Evolutionary conservation across 2,888 invertebrate species (phyloP).

Genomic region (Anoplius nigerrimus): DNA sequence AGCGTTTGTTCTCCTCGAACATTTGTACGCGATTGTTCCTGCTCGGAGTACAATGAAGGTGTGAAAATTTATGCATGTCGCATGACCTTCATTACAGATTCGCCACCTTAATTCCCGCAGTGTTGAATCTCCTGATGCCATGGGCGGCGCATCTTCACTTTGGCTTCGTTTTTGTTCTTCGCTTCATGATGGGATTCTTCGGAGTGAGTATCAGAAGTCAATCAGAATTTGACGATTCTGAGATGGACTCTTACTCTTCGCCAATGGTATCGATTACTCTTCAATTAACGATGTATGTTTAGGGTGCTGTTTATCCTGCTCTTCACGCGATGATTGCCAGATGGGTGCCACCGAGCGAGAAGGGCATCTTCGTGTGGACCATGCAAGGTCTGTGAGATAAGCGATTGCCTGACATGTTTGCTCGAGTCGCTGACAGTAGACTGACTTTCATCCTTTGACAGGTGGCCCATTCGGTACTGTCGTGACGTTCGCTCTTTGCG

Average conservation of each 20-base stretch:
- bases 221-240: background rate
- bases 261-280: background rate
- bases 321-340: conserved; percentile 82
- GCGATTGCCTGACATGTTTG: background rate
- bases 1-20: background rate
- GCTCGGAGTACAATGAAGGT: background rate
- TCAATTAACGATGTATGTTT: conserved; percentile 20
- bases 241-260: background rate
- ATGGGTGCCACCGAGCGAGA: conserved; percentile 86
- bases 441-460: conserved; percentile 69
- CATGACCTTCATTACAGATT: conserved; percentile 54
- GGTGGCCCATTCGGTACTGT: conserved; percentile 86
- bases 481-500: conserved; percentile 83
- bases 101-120: conserved; percentile 70
- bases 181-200: conserved; percentile 72
- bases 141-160: conserved; percentile 65
- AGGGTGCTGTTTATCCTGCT: conserved; percentile 83
- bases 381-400: conserved; percentile 72
- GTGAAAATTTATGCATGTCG: background rate
- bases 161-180: conserved; percentile 62
- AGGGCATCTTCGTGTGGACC: conserved; percentile 85
- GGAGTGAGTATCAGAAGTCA: conserved; percentile 70
- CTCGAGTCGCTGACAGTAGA: background rate
- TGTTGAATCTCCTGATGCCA: conserved; percentile 70
- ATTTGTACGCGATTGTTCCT: background rate